phyloP scores from a whole-genome alignment of 2,888 invertebrate genomes.

The Leptinotarsa juncta region DNA sequence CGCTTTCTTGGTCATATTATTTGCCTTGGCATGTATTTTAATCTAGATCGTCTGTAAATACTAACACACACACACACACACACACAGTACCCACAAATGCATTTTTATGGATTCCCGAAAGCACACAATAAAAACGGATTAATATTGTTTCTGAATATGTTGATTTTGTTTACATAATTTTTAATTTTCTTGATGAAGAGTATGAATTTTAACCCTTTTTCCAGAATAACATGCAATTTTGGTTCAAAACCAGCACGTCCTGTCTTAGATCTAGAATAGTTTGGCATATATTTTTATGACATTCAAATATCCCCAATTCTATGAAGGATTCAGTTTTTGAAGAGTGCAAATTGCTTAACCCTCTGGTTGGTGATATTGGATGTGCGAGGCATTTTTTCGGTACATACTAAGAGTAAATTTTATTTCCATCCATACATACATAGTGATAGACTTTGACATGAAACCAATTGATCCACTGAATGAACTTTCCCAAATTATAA shows the following conservation, averaged over 20 bases:
- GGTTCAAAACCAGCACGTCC: constrained; percentile 56
- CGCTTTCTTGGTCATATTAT: constrained; percentile 26
- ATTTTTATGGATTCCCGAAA: constrained; percentile 28
- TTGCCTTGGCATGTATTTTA: constrained; percentile 39
- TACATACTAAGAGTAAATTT: too few species aligned
- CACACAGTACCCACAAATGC: constrained; percentile 29
- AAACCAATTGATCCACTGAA: too few species aligned
- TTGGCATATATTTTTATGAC: constrained; percentile 18
- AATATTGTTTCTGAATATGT: constrained; percentile 41
- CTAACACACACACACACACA: constrained; percentile 40
- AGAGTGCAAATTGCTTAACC: neutral
- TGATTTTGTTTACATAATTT: constrained; percentile 33
- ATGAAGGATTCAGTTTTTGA: neutral
- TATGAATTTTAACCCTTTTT: constrained; percentile 21
- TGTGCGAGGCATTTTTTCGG: neutral
- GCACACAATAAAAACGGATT: constrained; percentile 63
- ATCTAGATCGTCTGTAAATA: constrained; percentile 29
- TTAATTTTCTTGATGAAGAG: constrained; percentile 15
- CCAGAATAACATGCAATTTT: constrained; percentile 40
- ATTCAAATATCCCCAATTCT: neutral
- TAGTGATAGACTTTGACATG: too few species aligned
- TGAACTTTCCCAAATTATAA: too few species aligned
- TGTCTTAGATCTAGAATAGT: constrained; percentile 48
- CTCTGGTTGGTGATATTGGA: neutral
- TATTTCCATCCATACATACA: too few species aligned